Evolutionary conservation across 2,888 invertebrate genomes (phyloP), one percentile per base, ranked within the genome.

Genomic region (Acleris literana): DNA sequence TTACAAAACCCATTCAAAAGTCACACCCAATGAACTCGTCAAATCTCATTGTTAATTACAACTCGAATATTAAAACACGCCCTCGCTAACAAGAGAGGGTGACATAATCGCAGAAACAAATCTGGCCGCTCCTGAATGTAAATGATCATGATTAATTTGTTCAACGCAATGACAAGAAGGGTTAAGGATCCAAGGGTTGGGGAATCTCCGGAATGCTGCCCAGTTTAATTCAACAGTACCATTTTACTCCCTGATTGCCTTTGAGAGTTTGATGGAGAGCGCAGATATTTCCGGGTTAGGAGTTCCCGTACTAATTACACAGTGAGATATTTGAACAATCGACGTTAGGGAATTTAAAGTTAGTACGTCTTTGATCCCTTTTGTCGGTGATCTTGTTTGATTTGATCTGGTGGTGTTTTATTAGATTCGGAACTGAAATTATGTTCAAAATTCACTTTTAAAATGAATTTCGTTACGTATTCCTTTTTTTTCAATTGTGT

Each of bases 71-170:
- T 84, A 84, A 82, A 86, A 84, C 85, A 81, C 79, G 83, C 85
- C 77, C 82, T 84, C 72, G 72, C 82, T 88, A 89, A 90, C 90
- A 86, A 88, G 85, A 79, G 81, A 85, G 91, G 92, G 91, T 86
- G 90, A 88, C 87, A 87, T 90, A 92, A 92, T 92, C 92, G 90
- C 73, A 87, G 92, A 90, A 92, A 92, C 92, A 92, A 92, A 92
- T 92, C 92, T 90, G 87, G 85, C 89, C 86, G 88, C 86, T 84
- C 79, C 90, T 88, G 92, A 90, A 92, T 92, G 87, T 90, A 92
- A 92, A 92, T 92, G 92, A 92, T 90, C 90, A 91, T 92, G 92
- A 92, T 92, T 92, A 92, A 92, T 92, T 91, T 90, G 92, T 90
- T 89, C 90, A 85, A 86, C 87, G 83, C 85, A 85, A 92, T 91